A percentile compares a stretch with the other conserved stretches of the same genome.
phyloP scores from a whole-genome alignment of 2,888 invertebrate species.

The Nephrotoma appendiculata region DNA sequence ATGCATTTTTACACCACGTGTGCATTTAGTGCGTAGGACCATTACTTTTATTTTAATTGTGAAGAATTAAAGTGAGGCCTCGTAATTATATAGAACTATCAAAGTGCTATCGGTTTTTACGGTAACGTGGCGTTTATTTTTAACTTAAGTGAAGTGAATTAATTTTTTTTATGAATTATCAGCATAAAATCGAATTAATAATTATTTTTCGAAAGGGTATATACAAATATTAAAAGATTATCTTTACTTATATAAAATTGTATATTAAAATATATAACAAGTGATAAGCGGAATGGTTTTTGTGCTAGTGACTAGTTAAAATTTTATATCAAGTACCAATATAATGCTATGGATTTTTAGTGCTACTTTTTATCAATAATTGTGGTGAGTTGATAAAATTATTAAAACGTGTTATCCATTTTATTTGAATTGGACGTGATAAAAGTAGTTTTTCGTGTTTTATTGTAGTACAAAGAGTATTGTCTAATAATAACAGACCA shows the following conservation, averaged over 20 bases:
- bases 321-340: neutral
- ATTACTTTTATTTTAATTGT: neutral
- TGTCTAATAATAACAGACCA: too few species aligned
- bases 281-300: neutral
- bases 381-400: neutral
- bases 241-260: neutral
- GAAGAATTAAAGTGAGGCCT: neutral
- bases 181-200: neutral
- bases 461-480: too few species aligned
- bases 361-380: neutral
- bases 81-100: neutral
- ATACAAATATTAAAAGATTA: neutral
- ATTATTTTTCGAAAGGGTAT: neutral
- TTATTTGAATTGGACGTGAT: too few species aligned
- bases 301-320: neutral
- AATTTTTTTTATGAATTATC: neutral
- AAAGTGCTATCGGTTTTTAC: neutral
- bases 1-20: neutral
- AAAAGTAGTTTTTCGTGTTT: too few species aligned
- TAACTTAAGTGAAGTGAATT: neutral
- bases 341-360: neutral
- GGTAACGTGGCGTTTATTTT: neutral
- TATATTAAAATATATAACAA: neutral
- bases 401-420: too few species aligned
- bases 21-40: neutral